Conservation (phyloP, 2,888 invertebrate species). For the Blastobasis lacticolella region DNA sequence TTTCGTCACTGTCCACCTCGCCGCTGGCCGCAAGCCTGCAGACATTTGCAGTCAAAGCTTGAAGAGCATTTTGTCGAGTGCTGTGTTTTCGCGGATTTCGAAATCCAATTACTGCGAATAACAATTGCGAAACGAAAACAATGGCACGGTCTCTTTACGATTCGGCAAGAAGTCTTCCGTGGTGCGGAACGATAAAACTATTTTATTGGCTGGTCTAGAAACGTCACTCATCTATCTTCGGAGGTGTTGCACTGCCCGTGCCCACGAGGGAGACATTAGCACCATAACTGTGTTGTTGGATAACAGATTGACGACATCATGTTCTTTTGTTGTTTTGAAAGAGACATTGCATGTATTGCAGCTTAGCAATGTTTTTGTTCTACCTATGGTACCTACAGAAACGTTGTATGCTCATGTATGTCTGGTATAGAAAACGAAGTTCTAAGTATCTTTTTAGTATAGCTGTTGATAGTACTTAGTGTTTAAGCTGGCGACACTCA, state of each 20-base stretch:
- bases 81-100: slow-evolving; percentile 11
- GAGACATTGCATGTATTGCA: no score
- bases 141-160: slow-evolving; percentile 30
- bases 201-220: slow-evolving; percentile 36
- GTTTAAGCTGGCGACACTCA: no score
- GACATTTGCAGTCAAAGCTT: no score
- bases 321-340: not conserved
- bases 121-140: slow-evolving; percentile 37
- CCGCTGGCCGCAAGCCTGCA: no score
- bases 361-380: no score
- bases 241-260: slow-evolving; percentile 22
- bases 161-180: slow-evolving; percentile 30
- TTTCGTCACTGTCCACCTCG: no score
- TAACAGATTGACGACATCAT: not conserved
- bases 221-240: slow-evolving; percentile 39
- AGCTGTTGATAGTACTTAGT: no score
- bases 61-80: no score
- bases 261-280: not conserved
- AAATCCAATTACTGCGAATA: slow-evolving; percentile 26
- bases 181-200: slow-evolving; percentile 33
- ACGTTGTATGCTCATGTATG: no score
- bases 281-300: not conserved
- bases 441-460: no score
- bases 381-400: no score
- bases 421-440: no score